phyloP scores from a whole-genome alignment of 30 jellyfish, hydroid and myxozoan species.

The Pseudorhiza aurosa region DNA sequence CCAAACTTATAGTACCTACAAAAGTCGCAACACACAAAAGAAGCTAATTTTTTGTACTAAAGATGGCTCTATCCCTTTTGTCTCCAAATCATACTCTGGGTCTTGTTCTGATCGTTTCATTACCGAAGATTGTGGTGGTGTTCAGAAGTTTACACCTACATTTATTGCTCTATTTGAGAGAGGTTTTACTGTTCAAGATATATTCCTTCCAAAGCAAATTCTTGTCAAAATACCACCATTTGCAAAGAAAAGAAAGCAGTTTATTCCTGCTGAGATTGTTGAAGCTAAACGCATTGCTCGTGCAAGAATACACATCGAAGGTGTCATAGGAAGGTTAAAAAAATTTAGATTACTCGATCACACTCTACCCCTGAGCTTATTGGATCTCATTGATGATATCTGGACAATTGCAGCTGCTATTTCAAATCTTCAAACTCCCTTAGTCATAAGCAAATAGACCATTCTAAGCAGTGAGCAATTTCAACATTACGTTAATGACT shows the following conservation, averaged over 20 bases:
- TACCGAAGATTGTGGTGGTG: constrained; percentile 41
- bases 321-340: constrained; percentile 44
- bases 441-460: constrained; percentile 17
- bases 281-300: constrained; percentile 48
- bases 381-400: constrained; percentile 31
- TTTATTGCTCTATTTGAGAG: constrained; percentile 34
- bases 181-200: constrained; percentile 49
- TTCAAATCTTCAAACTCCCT: constrained; percentile 46
- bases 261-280: constrained; percentile 42
- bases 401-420: constrained; percentile 62
- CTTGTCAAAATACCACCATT: constrained; percentile 39
- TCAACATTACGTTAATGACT: neutral
- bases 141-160: constrained; percentile 34
- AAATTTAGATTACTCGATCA: constrained; percentile 50
- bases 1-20: constrained; percentile 53
- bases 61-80: constrained; percentile 50
- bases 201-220: constrained; percentile 44
- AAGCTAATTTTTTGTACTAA: constrained; percentile 50
- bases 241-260: constrained; percentile 27
- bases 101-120: constrained; percentile 58
- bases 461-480: constrained; percentile 3
- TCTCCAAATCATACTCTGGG: constrained; percentile 35
- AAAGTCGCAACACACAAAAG: constrained; percentile 39
- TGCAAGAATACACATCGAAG: constrained; percentile 61
- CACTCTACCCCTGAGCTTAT: constrained; percentile 49